Evolutionary conservation across 2,888 invertebrate species (phyloP).

Genomic region (Cecidostiba fungosa): DNA sequence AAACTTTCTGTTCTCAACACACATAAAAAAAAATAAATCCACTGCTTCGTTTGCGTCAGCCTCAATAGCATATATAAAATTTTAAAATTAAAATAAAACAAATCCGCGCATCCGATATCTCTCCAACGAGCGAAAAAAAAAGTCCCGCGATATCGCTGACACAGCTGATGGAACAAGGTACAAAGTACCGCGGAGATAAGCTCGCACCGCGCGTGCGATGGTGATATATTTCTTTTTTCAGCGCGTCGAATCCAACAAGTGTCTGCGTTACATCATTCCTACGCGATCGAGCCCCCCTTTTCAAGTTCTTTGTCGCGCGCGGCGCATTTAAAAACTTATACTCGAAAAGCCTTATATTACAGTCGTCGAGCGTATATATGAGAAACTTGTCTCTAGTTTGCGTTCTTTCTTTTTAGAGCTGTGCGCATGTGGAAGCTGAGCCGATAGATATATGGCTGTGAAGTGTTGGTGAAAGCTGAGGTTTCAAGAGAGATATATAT

Average conservation of each 20-base stretch:
- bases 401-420: neutral
- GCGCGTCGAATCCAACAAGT: conserved; percentile 44
- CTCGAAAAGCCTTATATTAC: too few species aligned
- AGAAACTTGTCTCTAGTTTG: neutral
- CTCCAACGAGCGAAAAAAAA: neutral
- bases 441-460: neutral
- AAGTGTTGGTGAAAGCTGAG: neutral
- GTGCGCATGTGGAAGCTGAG: neutral
- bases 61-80: neutral
- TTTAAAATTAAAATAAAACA: neutral
- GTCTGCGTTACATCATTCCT: conserved; percentile 57
- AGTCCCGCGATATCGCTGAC: neutral
- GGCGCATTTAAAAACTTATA: neutral
- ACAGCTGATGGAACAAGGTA: conserved; percentile 30
- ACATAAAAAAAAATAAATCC: too few species aligned
- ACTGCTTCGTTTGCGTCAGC: neutral
- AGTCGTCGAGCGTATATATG: too few species aligned
- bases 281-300: conserved; percentile 52
- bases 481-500: neutral
- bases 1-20: too few species aligned
- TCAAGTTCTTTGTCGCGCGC: conserved; percentile 61
- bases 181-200: conserved; percentile 50
- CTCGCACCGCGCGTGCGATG: neutral
- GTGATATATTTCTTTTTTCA: neutral
- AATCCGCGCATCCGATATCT: neutral